A percentile compares a stretch with the other conserved stretches of the same genome.
phyloP scores from a whole-genome alignment of 2,888 invertebrate species.

The Pyralis farinalis region DNA sequence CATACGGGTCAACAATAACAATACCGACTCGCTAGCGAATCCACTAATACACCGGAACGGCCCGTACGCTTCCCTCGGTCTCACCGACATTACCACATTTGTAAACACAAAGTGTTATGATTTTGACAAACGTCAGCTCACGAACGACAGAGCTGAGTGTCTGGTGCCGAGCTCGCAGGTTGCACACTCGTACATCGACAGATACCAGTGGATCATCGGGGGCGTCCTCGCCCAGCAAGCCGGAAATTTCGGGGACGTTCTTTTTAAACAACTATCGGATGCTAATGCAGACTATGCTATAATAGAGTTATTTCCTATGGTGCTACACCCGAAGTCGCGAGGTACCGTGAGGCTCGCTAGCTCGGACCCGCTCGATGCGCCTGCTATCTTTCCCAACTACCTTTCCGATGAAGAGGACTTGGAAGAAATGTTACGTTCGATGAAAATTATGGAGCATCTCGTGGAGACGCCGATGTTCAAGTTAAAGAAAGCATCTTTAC shows the following conservation, averaged over 20 bases:
- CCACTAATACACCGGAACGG: constrained; percentile 30
- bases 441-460: constrained; percentile 40
- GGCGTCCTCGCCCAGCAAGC: constrained; percentile 15
- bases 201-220: constrained; percentile 21
- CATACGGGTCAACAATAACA: constrained; percentile 30
- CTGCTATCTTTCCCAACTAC: constrained; percentile 46
- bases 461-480: constrained; percentile 27
- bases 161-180: constrained; percentile 43
- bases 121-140: constrained; percentile 24
- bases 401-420: constrained; percentile 40
- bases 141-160: constrained; percentile 33
- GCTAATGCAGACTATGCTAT: constrained; percentile 32
- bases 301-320: constrained; percentile 34
- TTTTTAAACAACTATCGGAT: constrained; percentile 31
- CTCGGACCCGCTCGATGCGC: constrained; percentile 31
- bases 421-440: constrained; percentile 33
- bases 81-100: constrained; percentile 43
- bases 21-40: constrained; percentile 18
- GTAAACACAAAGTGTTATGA: constrained; percentile 49
- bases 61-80: constrained; percentile 42
- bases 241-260: constrained; percentile 21
- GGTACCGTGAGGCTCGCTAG: constrained; percentile 44
- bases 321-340: constrained; percentile 40
- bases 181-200: constrained; percentile 38
- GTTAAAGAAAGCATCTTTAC: constrained; percentile 29